phyloP scores from a whole-genome alignment of 1,140 invertebrate genomes.

The Drosophila jambulina region DNA sequence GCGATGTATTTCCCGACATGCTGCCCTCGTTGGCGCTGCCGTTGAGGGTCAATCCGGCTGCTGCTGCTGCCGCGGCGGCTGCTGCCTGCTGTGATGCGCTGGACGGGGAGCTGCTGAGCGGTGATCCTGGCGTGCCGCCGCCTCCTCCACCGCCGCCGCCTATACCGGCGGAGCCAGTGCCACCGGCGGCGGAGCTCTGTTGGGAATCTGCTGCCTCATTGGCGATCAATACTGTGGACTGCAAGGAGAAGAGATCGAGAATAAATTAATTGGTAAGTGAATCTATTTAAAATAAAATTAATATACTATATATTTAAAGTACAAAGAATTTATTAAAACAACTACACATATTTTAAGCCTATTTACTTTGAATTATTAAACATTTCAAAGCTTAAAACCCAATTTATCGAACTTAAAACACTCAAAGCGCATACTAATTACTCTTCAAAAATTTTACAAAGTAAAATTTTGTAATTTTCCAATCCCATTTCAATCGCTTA shows the following conservation, averaged over 20 bases:
- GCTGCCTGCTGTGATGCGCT: conserved; percentile 57
- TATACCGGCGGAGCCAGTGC: conserved; percentile 27
- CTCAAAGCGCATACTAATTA: background rate
- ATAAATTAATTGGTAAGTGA: conserved; percentile 22
- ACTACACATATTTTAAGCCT: too few relatives aligned
- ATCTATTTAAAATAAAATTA: background rate
- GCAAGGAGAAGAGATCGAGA: conserved; percentile 31
- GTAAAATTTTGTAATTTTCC: conserved; percentile 14
- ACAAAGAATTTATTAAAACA: too few relatives aligned
- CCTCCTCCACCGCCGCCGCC: conserved; percentile 61
- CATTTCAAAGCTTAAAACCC: background rate
- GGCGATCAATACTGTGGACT: conserved; percentile 85
- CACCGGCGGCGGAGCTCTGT: conserved; percentile 61
- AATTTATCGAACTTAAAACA: background rate
- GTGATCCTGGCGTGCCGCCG: conserved; percentile 56
- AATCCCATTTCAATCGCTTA: conserved; percentile 9
- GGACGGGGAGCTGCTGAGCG: conserved; percentile 75
- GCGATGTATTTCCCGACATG: conserved; percentile 70
- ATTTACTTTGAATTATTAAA: background rate
- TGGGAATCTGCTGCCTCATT: conserved; percentile 74
- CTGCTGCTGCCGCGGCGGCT: conserved; percentile 34
- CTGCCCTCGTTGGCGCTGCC: conserved; percentile 77
- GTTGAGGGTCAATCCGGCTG: conserved; percentile 73
- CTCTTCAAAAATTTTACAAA: background rate
- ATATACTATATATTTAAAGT: background rate